Percentiles rank a stretch among this genome's conserved stretches.
Conservation (phyloP, 2,888 invertebrate genomes). For the Epistrophella euchroma region DNA sequence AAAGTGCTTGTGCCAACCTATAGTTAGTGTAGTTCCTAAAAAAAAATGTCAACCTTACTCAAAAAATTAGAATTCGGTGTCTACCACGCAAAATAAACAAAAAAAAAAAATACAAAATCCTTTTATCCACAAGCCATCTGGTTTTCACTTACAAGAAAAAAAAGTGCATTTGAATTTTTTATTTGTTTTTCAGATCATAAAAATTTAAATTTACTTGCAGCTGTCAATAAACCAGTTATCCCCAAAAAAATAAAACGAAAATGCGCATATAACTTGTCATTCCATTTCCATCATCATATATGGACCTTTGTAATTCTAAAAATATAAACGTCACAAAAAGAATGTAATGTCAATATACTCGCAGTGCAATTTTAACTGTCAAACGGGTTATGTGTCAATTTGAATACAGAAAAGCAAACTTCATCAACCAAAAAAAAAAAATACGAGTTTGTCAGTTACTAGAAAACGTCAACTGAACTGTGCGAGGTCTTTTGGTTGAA, state of each 20-base stretch:
- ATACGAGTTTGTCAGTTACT: slow-evolving; percentile 26
- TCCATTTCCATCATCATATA: background rate
- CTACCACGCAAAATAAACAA: background rate
- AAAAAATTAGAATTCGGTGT: background rate
- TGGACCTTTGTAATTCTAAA: slow-evolving; percentile 18
- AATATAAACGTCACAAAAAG: slow-evolving; percentile 18
- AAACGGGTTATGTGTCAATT: slow-evolving; percentile 34
- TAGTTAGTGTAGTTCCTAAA: no score
- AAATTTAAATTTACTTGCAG: slow-evolving; percentile 16
- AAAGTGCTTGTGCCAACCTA: no score
- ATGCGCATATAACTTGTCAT: slow-evolving; percentile 16
- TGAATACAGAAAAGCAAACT: slow-evolving; percentile 15
- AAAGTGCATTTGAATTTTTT: slow-evolving; percentile 35
- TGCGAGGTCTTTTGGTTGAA: slow-evolving; percentile 10
- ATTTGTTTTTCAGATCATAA: slow-evolving; percentile 13
- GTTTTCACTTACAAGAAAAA: background rate
- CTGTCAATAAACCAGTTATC: slow-evolving; percentile 33
- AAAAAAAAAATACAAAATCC: background rate
- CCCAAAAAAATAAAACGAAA: background rate
- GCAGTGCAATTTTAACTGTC: slow-evolving; percentile 8
- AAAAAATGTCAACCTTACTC: background rate
- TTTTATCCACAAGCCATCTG: slow-evolving; percentile 15
- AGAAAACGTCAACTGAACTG: slow-evolving; percentile 23
- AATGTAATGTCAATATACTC: slow-evolving; percentile 33
- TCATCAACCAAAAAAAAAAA: background rate